Conservation (phyloP, 2,888 invertebrate species). For the Spodoptera picta region DNA sequence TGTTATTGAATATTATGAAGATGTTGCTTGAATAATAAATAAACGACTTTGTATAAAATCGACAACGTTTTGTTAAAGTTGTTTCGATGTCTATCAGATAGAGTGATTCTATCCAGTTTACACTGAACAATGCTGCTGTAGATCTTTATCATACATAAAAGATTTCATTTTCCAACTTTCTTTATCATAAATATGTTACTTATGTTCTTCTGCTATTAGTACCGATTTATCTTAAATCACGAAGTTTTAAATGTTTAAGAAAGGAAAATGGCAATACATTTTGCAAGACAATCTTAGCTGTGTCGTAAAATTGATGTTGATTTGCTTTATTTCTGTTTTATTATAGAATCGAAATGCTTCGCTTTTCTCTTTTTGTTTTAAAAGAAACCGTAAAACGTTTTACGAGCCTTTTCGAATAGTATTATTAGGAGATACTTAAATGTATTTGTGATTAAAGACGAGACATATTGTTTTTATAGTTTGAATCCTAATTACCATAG, state of each 20-base stretch:
- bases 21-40: not conserved
- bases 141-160: too few species aligned
- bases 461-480: conserved; percentile 7
- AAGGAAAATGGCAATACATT: conserved; percentile 38
- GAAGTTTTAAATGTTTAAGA: conserved; percentile 6
- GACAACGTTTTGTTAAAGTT: conserved; percentile 4
- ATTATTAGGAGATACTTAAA: conserved; percentile 8
- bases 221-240: too few species aligned
- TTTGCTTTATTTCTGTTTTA: conserved; percentile 46
- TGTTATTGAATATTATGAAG: conserved; percentile 1
- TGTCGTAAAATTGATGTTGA: conserved; percentile 46
- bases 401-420: conserved; percentile 10
- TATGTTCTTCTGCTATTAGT: too few species aligned
- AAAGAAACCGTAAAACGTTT: conserved; percentile 33
- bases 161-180: too few species aligned
- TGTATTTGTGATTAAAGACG: not conserved
- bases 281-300: conserved; percentile 26
- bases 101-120: too few species aligned
- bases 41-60: not conserved
- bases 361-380: conserved; percentile 33
- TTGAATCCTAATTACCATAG: not conserved
- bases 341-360: conserved; percentile 24
- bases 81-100: conserved; percentile 6
- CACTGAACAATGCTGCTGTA: too few species aligned
- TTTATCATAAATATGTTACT: too few species aligned